Conservation (phyloP, 2,113 vertebrate species). For the Emydocephalus ijimae region DNA sequence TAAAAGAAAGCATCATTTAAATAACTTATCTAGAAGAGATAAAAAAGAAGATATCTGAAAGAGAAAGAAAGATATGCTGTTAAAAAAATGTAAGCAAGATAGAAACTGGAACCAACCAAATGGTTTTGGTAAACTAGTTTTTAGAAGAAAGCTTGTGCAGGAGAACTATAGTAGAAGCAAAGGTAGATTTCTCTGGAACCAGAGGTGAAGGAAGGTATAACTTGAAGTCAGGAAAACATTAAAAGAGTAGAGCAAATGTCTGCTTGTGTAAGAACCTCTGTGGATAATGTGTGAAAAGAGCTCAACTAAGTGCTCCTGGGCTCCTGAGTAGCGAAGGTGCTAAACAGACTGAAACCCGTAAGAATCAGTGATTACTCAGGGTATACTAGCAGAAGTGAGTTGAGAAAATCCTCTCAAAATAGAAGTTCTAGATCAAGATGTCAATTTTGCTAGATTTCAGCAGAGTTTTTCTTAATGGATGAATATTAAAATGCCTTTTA, state of each 20-base stretch:
- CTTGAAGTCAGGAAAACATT: neutral
- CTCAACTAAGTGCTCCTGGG: neutral
- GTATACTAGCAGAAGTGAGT: neutral
- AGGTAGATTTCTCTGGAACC: neutral
- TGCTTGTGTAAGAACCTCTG: neutral
- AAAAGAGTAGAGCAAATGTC: neutral
- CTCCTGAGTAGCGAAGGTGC: too few relatives aligned
- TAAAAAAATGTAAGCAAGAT: neutral
- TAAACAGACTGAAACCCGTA: too few relatives aligned
- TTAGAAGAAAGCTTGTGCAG: neutral
- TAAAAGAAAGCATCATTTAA: neutral
- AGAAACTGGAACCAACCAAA: neutral
- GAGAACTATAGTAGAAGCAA: neutral
- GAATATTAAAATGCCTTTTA: neutral
- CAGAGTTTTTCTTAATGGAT: neutral
- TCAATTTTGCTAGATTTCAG: neutral
- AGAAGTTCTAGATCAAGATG: neutral
- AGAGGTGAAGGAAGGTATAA: neutral
- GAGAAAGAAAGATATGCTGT: neutral
- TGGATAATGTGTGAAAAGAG: neutral
- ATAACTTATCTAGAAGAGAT: neutral
- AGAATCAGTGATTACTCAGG: neutral
- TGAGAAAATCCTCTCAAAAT: neutral
- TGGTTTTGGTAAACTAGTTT: neutral
- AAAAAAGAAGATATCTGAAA: neutral